Evolutionary conservation across 2,797 vertebrate species (phyloP), one percentile per base, ranked within the genome.

Genomic region (Botia kubotai): DNA sequence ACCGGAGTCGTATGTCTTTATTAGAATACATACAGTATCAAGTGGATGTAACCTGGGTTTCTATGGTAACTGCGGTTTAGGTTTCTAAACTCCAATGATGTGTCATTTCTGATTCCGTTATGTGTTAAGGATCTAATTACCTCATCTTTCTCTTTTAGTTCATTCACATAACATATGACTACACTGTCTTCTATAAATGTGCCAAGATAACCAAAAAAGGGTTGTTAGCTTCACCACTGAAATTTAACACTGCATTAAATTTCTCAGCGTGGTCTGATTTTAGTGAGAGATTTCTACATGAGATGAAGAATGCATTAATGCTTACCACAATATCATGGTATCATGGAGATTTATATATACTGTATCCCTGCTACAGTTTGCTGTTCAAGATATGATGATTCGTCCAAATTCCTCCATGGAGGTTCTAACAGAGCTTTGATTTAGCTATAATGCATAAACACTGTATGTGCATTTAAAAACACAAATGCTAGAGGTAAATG

Each of bases 111-210:
- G 21, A 39, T 74, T 23, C 53, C 43, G 11, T 43, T 17, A 39
- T 65, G 50, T 53, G 57, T 77, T 50, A 13, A 19, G 19, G 6
- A 26, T 63, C 8, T 17, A 74, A 16, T 43, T 21, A n/a, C 63
- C 6, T 43, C 57, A 23, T 17, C 19, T 66, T 11, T 72, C 16
- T 26, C 50, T 58, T 68, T 73, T 17, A 29, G 14, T 14, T 78
- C 26, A 66, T 75, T 58, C 21, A 43, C 26, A 74, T 26, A 53
- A 48, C 36, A 66, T 68, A 72, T 82, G 3, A 84, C 39, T 48
- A 23, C 6, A 82, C 77, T 80, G 79, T 62, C n/a, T 10, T 62
- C 81, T 86, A 39, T 89, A 39, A 7, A 60, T 85, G 88, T 91
- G 89, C 87, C 88, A 91, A 89, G 55, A 48, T 79, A 2, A 58